Evolutionary conservation across 2,888 invertebrate genomes (phyloP), one percentile per base, ranked within the genome.

Genomic region (Galeopsomyia nigrocyanea): DNA sequence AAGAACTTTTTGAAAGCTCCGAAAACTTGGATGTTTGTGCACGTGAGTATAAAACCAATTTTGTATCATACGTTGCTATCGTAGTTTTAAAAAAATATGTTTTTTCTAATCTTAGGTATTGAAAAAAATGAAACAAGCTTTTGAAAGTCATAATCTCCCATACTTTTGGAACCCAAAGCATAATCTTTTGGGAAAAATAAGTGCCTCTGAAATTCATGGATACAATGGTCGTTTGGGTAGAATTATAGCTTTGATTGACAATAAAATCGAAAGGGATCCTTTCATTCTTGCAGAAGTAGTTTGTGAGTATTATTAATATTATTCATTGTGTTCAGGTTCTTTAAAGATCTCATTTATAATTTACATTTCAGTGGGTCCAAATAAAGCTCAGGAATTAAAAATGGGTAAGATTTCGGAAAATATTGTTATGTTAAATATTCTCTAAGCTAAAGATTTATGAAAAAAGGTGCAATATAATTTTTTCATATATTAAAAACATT

Each of bases 161-260:
- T 89, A 88, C 76, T 90, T 87, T 71, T 90, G 90, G 90, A 87
- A 89, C 65, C 78, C 78, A 2, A 77, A 80, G 0, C 84, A 87
- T 61, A 90, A 90, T 79, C 82, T 90, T 10, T 81, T 90, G 0
- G 83, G 22, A 0, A 77, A 31, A 2, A 72, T 80, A 10, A 0
- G 14, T 0, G 0, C 0, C 0, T 0, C 0, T 0, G 70, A 78
- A 74, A 71, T 81, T 56, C 0, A 0, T 0, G 69, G 77, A 6
- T 77, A 79, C 39, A 9, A 58, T 49, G 16, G 26, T 5, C 76
- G 75, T 19, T 61, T 82, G 17, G 10, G 9, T 6, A 77, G 39
- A 0, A 79, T 80, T 16, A 75, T 82, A 31, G 63, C 22, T 1
- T 0, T 49, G 16, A 76, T 85, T 22, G 73, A 76, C 6, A 77